Conservation (phyloP, 1,140 invertebrate genomes). For the Solen grandis region DNA sequence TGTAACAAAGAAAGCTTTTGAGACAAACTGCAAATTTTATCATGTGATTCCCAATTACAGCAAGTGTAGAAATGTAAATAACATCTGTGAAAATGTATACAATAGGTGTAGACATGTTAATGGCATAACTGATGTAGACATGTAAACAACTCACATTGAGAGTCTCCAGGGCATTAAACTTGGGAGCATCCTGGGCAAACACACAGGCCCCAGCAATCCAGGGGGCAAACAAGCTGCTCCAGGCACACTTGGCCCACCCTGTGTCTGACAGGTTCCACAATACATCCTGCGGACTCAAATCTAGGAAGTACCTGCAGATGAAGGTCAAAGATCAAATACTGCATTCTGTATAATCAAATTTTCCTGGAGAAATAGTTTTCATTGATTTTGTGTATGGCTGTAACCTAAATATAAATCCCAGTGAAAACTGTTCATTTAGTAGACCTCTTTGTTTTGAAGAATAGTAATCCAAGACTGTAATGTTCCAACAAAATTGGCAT, state of each 20-base stretch:
- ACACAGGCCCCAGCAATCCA: conserved; percentile 80
- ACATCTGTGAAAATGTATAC: background rate
- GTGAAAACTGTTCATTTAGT: no score
- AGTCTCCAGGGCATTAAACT: conserved; percentile 76
- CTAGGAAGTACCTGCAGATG: conserved; percentile 76
- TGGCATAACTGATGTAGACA: background rate
- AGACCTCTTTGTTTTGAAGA: no score
- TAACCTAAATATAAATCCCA: no score
- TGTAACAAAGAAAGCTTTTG: no score
- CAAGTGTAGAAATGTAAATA: background rate
- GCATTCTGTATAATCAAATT: no score
- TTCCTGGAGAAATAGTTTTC: no score
- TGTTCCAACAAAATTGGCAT: no score
- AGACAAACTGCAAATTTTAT: no score
- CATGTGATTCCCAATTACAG: no score
- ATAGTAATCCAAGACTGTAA: no score
- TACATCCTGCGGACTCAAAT: conserved; percentile 74
- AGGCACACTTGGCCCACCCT: conserved; percentile 83
- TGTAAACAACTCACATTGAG: conserved; percentile 56
- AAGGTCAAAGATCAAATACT: no score
- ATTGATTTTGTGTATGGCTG: no score
- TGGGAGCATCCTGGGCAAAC: conserved; percentile 79
- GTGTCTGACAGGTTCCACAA: conserved; percentile 82
- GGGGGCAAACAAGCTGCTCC: conserved; percentile 80
- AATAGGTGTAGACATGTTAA: background rate